Percentiles rank a stretch among this genome's conserved stretches.
Conservation (phyloP, 2,113 vertebrate species). For the Willisornis vidua region DNA sequence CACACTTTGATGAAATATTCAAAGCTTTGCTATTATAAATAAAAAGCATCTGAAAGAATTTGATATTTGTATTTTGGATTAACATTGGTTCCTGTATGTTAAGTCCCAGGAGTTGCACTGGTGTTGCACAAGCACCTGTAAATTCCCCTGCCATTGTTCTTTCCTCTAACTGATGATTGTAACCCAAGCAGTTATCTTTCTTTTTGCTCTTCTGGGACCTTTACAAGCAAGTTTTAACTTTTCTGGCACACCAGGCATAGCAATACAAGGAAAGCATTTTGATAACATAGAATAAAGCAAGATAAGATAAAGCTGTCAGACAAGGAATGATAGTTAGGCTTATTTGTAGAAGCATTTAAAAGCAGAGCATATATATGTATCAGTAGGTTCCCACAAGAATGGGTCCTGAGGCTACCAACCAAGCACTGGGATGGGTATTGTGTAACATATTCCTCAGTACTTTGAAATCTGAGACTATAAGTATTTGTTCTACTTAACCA, state of each 20-base stretch:
- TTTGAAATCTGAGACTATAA: neutral
- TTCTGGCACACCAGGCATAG: neutral
- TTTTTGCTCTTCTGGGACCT: neutral
- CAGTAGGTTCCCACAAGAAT: neutral
- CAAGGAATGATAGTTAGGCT: neutral
- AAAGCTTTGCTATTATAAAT: neutral
- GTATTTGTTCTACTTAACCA: neutral
- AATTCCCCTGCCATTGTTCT: neutral
- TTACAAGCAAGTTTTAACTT: neutral
- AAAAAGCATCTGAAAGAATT: neutral
- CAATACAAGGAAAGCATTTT: neutral
- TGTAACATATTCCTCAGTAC: neutral
- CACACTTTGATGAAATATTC: neutral
- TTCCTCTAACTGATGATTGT: neutral
- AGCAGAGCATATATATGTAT: neutral
- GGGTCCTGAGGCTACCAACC: neutral
- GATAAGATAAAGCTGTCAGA: neutral
- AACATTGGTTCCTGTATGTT: neutral
- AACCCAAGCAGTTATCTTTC: neutral
- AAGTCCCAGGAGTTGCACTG: neutral
- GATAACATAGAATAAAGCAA: neutral
- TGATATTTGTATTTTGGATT: neutral
- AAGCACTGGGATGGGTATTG: neutral
- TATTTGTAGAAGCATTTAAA: neutral
- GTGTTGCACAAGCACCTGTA: neutral